Percentiles rank a stretch among this genome's conserved stretches.
Conservation (phyloP, 64 coral and sea anemone genomes). For the Stichodactyla mertensii region DNA sequence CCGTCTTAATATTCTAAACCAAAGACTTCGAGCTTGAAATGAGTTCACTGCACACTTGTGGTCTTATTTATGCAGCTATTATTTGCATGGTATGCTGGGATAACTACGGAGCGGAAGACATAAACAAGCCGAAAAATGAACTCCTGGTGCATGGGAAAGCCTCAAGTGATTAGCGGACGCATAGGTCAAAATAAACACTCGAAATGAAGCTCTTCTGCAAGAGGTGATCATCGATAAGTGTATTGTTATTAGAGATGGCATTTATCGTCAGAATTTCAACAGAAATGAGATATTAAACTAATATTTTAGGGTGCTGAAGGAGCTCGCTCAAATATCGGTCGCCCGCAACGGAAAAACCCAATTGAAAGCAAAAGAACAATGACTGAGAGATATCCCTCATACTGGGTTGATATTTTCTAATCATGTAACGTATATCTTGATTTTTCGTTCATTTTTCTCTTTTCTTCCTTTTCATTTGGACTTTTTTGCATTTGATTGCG, state of each 20-base stretch:
- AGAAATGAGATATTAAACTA: background rate
- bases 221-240: background rate
- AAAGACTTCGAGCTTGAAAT: background rate
- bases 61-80: background rate
- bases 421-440: background rate
- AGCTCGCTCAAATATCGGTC: background rate
- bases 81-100: background rate
- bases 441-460: too few relatives aligned
- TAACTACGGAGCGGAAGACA: background rate
- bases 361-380: background rate
- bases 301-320: background rate
- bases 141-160: background rate
- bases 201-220: background rate
- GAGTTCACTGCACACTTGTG: background rate
- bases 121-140: background rate
- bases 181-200: background rate
- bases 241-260: background rate
- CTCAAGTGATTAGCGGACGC: background rate
- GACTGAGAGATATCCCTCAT: too few relatives aligned
- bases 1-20: too few relatives aligned
- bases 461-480: too few relatives aligned
- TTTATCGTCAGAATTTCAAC: background rate
- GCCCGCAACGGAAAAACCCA: background rate
- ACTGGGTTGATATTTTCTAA: too few relatives aligned
- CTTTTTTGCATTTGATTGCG: too few relatives aligned